Conservation (phyloP, 2,113 vertebrate species). For the Phalacrocorax pelagicus region DNA sequence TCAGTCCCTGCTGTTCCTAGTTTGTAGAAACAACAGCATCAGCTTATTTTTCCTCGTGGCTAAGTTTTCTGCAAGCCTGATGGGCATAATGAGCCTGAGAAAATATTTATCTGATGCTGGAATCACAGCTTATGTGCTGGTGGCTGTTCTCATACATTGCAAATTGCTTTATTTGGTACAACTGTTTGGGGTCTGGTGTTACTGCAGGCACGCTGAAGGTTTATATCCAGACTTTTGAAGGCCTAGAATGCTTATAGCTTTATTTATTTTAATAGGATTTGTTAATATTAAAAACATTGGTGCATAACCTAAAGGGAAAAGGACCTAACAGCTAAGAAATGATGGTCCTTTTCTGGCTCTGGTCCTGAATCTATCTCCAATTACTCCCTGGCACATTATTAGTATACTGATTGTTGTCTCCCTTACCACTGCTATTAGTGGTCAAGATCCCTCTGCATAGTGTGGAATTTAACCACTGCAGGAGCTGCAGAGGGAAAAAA, state of each 20-base stretch:
- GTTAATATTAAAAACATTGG: neutral
- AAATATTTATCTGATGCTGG: neutral
- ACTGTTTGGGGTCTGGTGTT: neutral
- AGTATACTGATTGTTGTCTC: neutral
- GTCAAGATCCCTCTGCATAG: neutral
- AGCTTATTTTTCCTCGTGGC: neutral
- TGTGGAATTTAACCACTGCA: neutral
- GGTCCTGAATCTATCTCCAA: neutral
- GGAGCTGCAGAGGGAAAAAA: neutral
- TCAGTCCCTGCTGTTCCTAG: neutral
- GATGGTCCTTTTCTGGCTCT: neutral
- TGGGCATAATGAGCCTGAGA: neutral
- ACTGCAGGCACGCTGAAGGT: neutral
- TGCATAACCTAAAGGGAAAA: neutral
- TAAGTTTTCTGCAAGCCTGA: neutral
- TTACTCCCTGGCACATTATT: neutral
- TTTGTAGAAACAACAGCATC: neutral
- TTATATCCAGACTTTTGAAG: neutral
- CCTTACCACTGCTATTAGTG: neutral
- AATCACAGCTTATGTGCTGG: neutral
- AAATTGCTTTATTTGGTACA: slow-evolving; percentile 6
- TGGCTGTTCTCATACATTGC: neutral
- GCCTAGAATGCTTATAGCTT: neutral
- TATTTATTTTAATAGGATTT: neutral
- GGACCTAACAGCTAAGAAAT: neutral